Base-by-base conservation (phyloP, 2,888 invertebrate genomes). In the Heliconius ismenius region DNA sequence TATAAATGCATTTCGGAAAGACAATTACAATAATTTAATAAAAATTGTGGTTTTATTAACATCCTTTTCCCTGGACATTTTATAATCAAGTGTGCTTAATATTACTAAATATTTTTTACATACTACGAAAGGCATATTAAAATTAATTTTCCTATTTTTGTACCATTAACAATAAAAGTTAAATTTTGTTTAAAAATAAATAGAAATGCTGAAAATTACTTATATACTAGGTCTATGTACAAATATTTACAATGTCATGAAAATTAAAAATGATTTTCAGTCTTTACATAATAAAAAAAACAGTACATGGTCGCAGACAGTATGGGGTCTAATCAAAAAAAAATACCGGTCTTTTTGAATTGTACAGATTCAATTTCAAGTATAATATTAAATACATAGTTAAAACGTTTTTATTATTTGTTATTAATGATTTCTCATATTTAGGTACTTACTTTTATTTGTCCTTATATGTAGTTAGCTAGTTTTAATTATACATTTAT, bases 1-100 rank as follows among this genome's bases (percentile, higher is more conserved):
- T 84, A 86, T 91, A 92, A 92, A 92, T 92, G 92, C 92, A 88
- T 89, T 87, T 86, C 86, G 84, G 85, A 85, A 87, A 87, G 86
- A 86, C 86, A 86, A 88, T 86, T 88, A 90, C 84, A 89, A 87
- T 86, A 86, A 82, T 88, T 86, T 84, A 83, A 83, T 83, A 80
- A 83, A 85, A 83, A 83, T 81, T 81, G 79, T 79, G 82, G 80
- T 79, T 80, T 82, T 74, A 76, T 80, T 81, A 75, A 75, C 65
- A 73, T 74, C 28, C 28, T 24, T 64, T 32, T 36, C 21, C 54
- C 4, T 4, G 3, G n/a, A 70, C 67, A 6, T 39, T 13, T 4
- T 7, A 36, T 67, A 24, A 39, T 39, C 39, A 15, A 39, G 15
- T 39, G 67, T 24, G 24, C 15, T 67, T 67, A 67, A 43, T 24